Evolutionary conservation across 2,888 invertebrate genomes (phyloP).

Genomic region (Metalampra italica): DNA sequence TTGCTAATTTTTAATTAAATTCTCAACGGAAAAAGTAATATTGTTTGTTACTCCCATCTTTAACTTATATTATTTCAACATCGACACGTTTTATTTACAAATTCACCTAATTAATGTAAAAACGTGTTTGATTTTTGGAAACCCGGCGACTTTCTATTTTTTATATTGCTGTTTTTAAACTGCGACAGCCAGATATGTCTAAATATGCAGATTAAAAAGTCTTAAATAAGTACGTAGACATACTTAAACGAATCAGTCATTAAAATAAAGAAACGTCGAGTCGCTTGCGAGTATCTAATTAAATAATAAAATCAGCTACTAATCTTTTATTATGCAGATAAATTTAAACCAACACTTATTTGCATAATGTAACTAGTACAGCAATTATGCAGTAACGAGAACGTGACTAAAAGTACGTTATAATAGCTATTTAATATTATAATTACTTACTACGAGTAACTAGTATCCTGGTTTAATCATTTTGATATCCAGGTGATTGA

Average conservation of each 20-base stretch:
- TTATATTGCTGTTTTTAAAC: too few species aligned
- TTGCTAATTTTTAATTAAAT: too few species aligned
- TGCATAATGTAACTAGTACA: slow-evolving; percentile 3
- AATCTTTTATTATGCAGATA: slow-evolving; percentile 1
- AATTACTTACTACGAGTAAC: slow-evolving; percentile 2
- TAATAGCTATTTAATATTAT: slow-evolving; percentile 10
- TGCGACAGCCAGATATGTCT: too few species aligned
- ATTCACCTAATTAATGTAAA: too few species aligned
- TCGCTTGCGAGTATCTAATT: neutral
- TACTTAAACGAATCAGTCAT: neutral
- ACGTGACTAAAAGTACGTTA: slow-evolving; percentile 11
- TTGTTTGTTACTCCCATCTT: too few species aligned
- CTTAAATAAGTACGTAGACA: too few species aligned
- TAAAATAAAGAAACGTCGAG: neutral
- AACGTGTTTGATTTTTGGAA: too few species aligned
- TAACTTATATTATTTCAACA: too few species aligned
- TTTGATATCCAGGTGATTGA: neutral
- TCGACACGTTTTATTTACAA: too few species aligned
- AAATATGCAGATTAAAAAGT: too few species aligned
- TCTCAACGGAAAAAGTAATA: too few species aligned
- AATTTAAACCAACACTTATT: neutral
- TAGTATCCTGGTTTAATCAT: neutral
- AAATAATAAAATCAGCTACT: slow-evolving; percentile 2
- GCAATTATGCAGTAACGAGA: slow-evolving; percentile 8
- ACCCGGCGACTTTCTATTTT: too few species aligned